Evolutionary conservation across 2,797 vertebrate genomes (phyloP), one percentile per base, ranked within the genome.

Genomic region (Parotocinclus haroldoi): DNA sequence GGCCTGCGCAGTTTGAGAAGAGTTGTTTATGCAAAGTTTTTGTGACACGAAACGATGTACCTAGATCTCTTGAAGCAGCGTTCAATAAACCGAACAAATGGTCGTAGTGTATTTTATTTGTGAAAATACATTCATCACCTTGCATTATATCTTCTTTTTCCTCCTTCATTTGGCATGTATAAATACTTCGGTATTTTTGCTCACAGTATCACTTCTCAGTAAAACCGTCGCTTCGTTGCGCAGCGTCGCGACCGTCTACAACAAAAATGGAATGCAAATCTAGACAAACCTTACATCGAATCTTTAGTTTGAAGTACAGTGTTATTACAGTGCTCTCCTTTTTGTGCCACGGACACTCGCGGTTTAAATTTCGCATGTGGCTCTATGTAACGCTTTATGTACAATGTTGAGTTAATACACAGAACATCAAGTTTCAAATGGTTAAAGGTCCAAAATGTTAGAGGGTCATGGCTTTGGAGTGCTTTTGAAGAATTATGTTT

Each of bases 61-160:
- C n/a, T 9, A 37, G 40, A 19, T 66, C 57, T 46, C 17, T 27
- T 45, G 45, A 71, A 80, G 76, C 60, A 72, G 63, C 78, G 69
- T 57, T 78, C 44, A 85, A 82, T 87, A 80, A 86, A 89, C 42
- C 39, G 53, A 71, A 79, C 65, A 69, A 62, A 72, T 71, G 63
- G 11, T 58, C 48, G 51, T 56, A 4, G 63, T 71, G 75, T 73
- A 66, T 75, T 77, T 79, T 79, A 77, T 77, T 79, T 77, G 62
- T 64, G 68, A 77, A 79, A 79, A 79, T 79, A 79, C 75, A 76
- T 76, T 76, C 70, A 77, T 73, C 58, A 54, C 39, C 12, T 75
- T 76, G 37, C 45, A 11, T 61, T 50, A 58, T 78, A 73, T 66
- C 10, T 63, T 52, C 63, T 80, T 73, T n/a, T n/a, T n/a, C n/a